Base-by-base conservation (phyloP, 2,888 invertebrate genomes). In the Philaethria dido region DNA sequence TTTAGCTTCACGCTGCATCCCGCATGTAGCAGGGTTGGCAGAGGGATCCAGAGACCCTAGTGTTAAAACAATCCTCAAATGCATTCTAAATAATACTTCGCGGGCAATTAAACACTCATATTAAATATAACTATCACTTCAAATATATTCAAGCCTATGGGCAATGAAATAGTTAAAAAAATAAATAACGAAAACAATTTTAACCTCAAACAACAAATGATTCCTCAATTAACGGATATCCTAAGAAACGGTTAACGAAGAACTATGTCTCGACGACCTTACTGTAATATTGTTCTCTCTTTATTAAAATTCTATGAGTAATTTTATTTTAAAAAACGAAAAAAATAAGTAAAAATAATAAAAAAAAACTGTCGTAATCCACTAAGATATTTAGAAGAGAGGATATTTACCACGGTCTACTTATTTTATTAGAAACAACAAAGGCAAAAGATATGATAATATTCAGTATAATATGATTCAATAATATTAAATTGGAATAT, bases 161-260 rank as follows among this genome's bases (percentile, higher is more conserved):
- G n/a, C n/a, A n/a, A n/a, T n/a, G n/a, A n/a, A n/a, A n/a, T n/a
- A 44, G 3, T 42, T 42, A 42, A 42, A 14, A 29, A 39, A 39
- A 6, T 13, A 39, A 39, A 47, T 13, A 5, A 47, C 22, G 13
- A 4, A 14, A 48, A 29, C 16, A 16, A 29, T 14, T 16, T 52
- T 29, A 33, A 16, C 11, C 5, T 13, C 50, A 16, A 13, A 16
- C 29, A 50, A 11, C n/a, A n/a, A 9, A 29, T 29, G 14, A 50
- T 29, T n/a, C 50, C 29, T 16, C 0, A 20, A 20, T 64, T 64
- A 59, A 20, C 57, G 42, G 57, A 57, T 63, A 67, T 33, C 54
- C 39, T 39, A 39, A 39, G 48, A 50, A 57, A 57, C 48, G 36
- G 36, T 57, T 62, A 63, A 47, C 48, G 45, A 29, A 29, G 52